Base-by-base conservation (phyloP, 2,113 vertebrate genomes). In the Istiophorus platypterus region DNA sequence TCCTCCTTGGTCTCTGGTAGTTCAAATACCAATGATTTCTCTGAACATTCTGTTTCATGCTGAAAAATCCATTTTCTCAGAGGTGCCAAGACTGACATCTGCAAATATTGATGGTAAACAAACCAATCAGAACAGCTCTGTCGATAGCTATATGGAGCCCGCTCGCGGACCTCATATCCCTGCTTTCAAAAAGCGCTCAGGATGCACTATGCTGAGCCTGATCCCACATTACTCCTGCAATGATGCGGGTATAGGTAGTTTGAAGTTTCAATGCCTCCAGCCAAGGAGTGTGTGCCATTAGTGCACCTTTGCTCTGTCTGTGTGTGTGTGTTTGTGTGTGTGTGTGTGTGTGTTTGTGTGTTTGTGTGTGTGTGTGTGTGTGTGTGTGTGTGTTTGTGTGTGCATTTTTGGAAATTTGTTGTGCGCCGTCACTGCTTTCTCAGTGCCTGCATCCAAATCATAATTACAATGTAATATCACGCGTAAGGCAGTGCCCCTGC, bases 381-480 rank as follows among this genome's bases (percentile, higher is more conserved):
- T 73, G 34, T 67, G 66, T 22, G 24, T 72, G 62, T 52, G 47
- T 61, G 52, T 70, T 34, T 62, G 70, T 75, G 67, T 18, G 51
- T 61, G 49, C 56, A 62, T 63, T 85, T 87, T 82, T 86, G 51
- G 65, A 70, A 65, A 89, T 90, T 89, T 91, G 87, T 82, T 74
- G 62, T 74, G 83, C 24, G 1, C 78, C 64, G 77, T 81, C 75
- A 51, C 72, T 78, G 82, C 81, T 63, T 85, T 88, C 85, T 91
- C 76, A 79, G 70, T 71, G 81, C 81, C 91, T 82, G 87, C 92
- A 90, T 92, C 87, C 85, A 91, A 91, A 91, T 94, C 93, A 93
- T 95, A 95, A 95, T 95, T 95, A 94, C 94, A 92, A 93, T 90
- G 92, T 95, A 94, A 94, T 95, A 93, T 93, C 89, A 92, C 88